A percentile compares a stretch with the other conserved stretches of the same genome.
These are phyloP conservation scores for Gulo gulo DNA, from an alignment of 2,113 vertebrate species.

Conservation along the genomic window DNA sequence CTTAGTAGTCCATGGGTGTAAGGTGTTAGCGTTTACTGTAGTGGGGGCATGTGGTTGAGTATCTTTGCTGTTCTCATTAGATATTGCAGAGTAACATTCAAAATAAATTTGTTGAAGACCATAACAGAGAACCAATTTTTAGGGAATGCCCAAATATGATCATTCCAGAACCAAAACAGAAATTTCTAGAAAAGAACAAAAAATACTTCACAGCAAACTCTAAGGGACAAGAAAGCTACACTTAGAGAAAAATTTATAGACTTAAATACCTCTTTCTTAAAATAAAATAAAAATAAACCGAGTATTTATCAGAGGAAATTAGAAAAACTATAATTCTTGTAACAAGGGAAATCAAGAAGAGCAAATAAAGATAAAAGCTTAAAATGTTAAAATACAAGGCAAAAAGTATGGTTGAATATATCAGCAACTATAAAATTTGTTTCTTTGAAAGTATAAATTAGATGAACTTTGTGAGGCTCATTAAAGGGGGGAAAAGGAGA, in stretches of 20 bases:
- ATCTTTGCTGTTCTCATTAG: neutral
- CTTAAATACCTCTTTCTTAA: neutral
- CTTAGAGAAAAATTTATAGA: neutral
- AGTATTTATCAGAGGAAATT: neutral
- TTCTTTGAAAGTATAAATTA: constrained; percentile 34
- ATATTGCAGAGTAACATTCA: neutral
- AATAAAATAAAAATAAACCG: constrained; percentile 25
- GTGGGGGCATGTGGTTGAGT: neutral
- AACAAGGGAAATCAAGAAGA: neutral
- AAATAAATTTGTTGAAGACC: neutral
- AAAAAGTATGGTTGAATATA: neutral
- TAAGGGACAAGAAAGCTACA: neutral
- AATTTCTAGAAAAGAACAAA: neutral
- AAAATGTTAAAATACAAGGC: neutral
- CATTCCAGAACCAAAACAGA: neutral
- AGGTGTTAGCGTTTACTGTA: neutral
- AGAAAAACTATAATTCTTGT: neutral
- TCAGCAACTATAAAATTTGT: neutral
- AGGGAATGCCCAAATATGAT: neutral
- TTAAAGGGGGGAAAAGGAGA: neutral
- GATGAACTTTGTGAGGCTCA: neutral
- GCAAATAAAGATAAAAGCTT: neutral
- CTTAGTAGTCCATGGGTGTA: neutral
- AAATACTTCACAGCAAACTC: neutral
- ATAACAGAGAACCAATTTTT: neutral